Conservation (phyloP, 2,797 vertebrate species). For the Salmo trutta region DNA sequence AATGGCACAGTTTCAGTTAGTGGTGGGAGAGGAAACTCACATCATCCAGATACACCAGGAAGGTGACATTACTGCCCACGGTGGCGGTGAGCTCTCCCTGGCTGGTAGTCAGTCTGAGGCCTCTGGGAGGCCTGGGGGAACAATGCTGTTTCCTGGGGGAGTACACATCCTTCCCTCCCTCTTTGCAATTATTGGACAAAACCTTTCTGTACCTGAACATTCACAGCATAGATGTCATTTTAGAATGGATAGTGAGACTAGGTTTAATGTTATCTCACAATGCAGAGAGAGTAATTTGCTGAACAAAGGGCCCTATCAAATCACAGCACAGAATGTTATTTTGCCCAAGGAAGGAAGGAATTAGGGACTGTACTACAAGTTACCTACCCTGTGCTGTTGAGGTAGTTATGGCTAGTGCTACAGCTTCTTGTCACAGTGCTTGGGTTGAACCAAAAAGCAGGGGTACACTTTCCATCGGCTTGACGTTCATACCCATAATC, state of each 20-base stretch:
- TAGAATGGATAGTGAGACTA: neutral
- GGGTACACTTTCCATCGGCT: constrained; percentile 85
- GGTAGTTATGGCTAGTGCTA: constrained; percentile 86
- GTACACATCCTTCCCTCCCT: constrained; percentile 82
- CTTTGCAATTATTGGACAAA: constrained; percentile 93
- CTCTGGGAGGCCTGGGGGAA: constrained; percentile 82
- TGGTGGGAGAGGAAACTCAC: constrained; percentile 66
- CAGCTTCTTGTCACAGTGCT: constrained; percentile 84
- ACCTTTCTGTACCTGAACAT: constrained; percentile 88
- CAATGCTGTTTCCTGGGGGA: constrained; percentile 86
- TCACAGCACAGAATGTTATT: neutral
- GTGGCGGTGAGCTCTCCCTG: constrained; percentile 84
- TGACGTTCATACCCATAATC: constrained; percentile 95
- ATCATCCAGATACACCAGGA: constrained; percentile 88
- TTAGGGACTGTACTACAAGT: constrained; percentile 44
- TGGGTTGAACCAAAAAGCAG: constrained; percentile 94
- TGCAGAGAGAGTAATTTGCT: neutral
- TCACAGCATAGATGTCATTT: neutral
- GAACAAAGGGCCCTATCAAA: neutral
- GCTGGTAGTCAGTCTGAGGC: constrained; percentile 83
- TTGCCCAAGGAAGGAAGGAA: constrained; percentile 4
- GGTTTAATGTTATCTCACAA: neutral
- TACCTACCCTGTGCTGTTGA: constrained; percentile 95
- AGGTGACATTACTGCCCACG: constrained; percentile 89
- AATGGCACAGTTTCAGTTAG: neutral